These are phyloP conservation scores for Syngnathus typhle DNA, from an alignment of 2,113 vertebrate species.

Conservation along the genomic window DNA sequence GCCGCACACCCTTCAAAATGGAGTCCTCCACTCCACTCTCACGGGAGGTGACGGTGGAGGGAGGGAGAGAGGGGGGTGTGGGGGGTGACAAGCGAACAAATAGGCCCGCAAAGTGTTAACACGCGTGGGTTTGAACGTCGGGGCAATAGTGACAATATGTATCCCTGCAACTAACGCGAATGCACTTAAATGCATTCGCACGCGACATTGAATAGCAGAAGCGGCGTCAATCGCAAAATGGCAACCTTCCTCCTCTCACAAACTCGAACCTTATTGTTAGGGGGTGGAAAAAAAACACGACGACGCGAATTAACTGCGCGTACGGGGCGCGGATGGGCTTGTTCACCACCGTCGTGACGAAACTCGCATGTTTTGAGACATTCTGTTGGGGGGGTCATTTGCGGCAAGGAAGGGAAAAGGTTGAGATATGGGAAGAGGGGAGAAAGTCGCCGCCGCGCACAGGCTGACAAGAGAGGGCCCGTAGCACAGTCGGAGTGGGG, in stretches of 20 bases:
- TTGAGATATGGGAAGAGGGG: not conserved
- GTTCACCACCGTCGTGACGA: not conserved
- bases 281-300: not conserved
- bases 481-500: not conserved
- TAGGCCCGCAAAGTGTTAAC: constrained; percentile 78
- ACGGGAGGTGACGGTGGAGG: constrained; percentile 1
- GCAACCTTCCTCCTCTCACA: not conserved
- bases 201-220: not conserved
- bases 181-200: not conserved
- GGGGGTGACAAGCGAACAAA: constrained; percentile 24
- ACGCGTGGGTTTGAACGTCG: constrained; percentile 49
- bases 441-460: not conserved
- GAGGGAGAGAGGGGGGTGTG: not conserved
- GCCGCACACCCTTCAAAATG: constrained; percentile 72
- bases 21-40: constrained; percentile 63
- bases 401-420: not conserved
- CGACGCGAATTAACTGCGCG: not conserved
- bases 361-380: not conserved
- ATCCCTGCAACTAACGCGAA: not conserved
- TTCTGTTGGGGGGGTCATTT: not conserved
- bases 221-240: constrained; percentile 2
- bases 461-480: constrained; percentile 3
- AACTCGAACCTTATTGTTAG: not conserved
- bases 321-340: not conserved
- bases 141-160: not conserved